These are phyloP conservation scores for Chrysemys picta DNA, from an alignment of 2,113 vertebrate species.

Conservation along the genomic window DNA sequence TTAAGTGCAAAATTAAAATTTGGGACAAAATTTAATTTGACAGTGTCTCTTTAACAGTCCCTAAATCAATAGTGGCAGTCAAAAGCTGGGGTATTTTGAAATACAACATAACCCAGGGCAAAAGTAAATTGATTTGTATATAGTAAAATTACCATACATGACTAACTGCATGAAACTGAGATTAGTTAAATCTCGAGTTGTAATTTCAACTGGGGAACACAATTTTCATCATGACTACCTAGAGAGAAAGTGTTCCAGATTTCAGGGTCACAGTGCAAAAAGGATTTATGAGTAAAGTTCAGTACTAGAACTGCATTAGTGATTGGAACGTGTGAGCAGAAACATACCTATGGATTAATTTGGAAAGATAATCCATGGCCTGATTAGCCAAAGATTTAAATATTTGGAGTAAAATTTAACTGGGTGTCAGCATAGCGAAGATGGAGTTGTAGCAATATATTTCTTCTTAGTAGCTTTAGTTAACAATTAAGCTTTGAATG, in stretches of 20 bases:
- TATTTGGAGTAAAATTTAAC: slow-evolving; percentile 12
- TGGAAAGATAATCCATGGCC: neutral
- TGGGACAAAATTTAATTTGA: neutral
- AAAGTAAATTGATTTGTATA: slow-evolving; percentile 36
- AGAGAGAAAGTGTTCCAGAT: neutral
- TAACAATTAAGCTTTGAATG: neutral
- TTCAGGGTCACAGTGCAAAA: neutral
- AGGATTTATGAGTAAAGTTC: neutral
- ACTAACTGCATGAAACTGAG: slow-evolving; percentile 36
- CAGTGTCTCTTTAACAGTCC: slow-evolving; percentile 29
- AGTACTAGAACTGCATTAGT: neutral
- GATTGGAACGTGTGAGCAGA: neutral
- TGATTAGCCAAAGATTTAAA: slow-evolving; percentile 43
- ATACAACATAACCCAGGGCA: slow-evolving; percentile 20
- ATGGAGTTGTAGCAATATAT: neutral
- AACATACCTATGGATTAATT: neutral
- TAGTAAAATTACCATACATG: slow-evolving; percentile 18
- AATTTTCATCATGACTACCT: neutral
- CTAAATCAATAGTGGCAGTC: slow-evolving; percentile 1
- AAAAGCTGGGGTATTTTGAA: slow-evolving; percentile 38
- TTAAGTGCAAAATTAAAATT: neutral
- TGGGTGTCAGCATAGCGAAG: neutral
- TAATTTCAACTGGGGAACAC: neutral
- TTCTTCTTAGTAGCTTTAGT: neutral
- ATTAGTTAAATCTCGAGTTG: slow-evolving; percentile 17